Evolutionary conservation across 2,113 vertebrate species (phyloP), one percentile per base, ranked within the genome.

Genomic region (Cyprinodon brontotheroides): DNA sequence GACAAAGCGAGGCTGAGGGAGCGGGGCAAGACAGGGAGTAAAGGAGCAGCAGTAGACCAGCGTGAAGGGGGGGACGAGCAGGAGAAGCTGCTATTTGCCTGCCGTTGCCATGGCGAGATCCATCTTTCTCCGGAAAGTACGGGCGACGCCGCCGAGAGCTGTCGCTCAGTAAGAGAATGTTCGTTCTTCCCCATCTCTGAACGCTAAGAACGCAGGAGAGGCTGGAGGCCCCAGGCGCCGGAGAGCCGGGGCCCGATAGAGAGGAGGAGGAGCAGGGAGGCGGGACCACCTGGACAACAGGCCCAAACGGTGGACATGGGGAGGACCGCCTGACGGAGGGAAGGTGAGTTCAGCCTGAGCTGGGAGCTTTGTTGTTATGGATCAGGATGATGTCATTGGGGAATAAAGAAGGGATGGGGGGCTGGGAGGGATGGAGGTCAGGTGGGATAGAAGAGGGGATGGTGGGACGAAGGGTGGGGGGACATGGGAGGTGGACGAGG

Each of bases 291-390:
- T 96, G 90, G 97, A 98, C 13, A 94, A 96, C 92, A 96, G 96
- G 91, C 95, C 95, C 76, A 99, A 99, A 83, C 95, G 96, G 22
- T 98, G 95, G 95, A 97, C 96, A 0, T 98, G 96, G 97, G n/a
- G 94, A 89, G 94, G 95, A 87, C 94, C 94, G 40, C 92, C n/a
- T 3, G 80, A 79, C 36, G 83, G 88, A 92, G 82, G 74, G 89
- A 83, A 53, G 85, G 82, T 88, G 84, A 89, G 86, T 84, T 48
- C 0, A 29, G 59, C 1, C 36, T n/a, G 36, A 29, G 4, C 47
- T 0, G 12, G 7, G 65, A 39, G 13, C n/a, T 22, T n/a, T n/a
- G n/a, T 20, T 74, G 67, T 50, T 65, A 65, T 71, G 38, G 38
- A 57, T 60, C 0, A 13, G 65, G 67, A 61, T 85, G 80, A 83